Conservation (phyloP, 2,888 invertebrate species). For the Chouioia cunea region DNA sequence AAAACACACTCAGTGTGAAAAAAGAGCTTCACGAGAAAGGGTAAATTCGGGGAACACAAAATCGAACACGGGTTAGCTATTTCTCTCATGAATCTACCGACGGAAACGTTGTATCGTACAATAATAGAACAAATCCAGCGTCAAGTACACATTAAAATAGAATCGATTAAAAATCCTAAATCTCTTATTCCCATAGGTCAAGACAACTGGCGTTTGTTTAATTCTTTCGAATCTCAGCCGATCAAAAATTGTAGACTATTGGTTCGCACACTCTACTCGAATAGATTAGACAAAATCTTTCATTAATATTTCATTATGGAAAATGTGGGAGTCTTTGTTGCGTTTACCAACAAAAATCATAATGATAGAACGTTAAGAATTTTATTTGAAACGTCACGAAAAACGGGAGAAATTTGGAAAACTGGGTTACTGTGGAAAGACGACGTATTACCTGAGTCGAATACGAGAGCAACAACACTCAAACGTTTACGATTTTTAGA, state of each 20-base stretch:
- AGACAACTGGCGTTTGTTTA: constrained; percentile 9
- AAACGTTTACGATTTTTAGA: constrained; percentile 1
- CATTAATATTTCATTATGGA: constrained; percentile 2
- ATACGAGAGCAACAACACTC: not conserved
- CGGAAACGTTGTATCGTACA: not conserved
- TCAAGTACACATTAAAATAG: not conserved
- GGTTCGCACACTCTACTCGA: not conserved
- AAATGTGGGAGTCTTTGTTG: not conserved
- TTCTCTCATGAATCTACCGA: not conserved
- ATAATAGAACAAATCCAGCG: not conserved
- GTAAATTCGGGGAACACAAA: not conserved
- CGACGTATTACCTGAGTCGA: not conserved
- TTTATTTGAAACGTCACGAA: not conserved
- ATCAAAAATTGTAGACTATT: not conserved
- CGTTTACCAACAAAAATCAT: not conserved
- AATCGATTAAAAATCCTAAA: not conserved
- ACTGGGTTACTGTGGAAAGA: constrained; percentile 12
- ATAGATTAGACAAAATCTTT: not conserved
- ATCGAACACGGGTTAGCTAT: not conserved
- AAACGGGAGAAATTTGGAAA: not conserved
- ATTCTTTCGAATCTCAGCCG: too few species aligned
- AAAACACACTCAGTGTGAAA: not conserved
- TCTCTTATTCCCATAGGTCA: not conserved
- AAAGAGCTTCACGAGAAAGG: not conserved
- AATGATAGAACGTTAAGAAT: not conserved